Base-by-base conservation (phyloP, 2,888 invertebrate species). In the Laothoe populi region DNA sequence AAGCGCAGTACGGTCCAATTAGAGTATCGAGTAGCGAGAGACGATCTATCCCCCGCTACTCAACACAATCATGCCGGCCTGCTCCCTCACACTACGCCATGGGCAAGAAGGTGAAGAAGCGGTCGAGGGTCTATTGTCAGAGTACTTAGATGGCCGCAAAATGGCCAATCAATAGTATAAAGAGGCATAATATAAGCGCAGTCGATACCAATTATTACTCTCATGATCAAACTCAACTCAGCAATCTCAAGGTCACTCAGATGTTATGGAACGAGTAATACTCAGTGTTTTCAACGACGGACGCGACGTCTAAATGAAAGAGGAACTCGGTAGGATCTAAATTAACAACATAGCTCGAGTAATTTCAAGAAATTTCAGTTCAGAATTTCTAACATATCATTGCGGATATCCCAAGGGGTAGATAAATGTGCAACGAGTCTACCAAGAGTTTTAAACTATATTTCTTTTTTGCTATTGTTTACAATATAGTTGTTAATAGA, bases 201-300 rank as follows among this genome's bases (percentile, higher is more conserved):
- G 19, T 44, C 44, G 19, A 2, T 7, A 44, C 19, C 19, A 19
- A 44, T 44, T 44, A 44, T 44, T 13, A 4, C 26, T 38, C 42
- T 42, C 42, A 42, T 44, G 10, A 44, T 19, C 19, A 44, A 44
- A 13, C 44, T 44, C 44, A 44, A 19, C n/a, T n/a, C n/a, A 44
- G 44, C 19, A 44, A 44, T 10, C 44, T 44, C 44, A 44, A 19
- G 44, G 44, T 44, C 8, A 10, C 16, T 44, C 8, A 44, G 19
- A 44, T 44, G 44, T 44, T 44, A 19, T 19, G 44, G 44, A 44
- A 44, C 16, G 42, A 4, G 16, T 11, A 19, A 44, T 19, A 19
- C 44, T 8, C 44, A 8, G 19, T 42, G 16, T 44, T 44, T 19
- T 44, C 19, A 7, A 44, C 19, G 16, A 44, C 44, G 44, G 19